These are phyloP conservation scores for Copidosoma floridanum DNA, from an alignment of 1,140 invertebrate genomes.

Conservation along the genomic window DNA sequence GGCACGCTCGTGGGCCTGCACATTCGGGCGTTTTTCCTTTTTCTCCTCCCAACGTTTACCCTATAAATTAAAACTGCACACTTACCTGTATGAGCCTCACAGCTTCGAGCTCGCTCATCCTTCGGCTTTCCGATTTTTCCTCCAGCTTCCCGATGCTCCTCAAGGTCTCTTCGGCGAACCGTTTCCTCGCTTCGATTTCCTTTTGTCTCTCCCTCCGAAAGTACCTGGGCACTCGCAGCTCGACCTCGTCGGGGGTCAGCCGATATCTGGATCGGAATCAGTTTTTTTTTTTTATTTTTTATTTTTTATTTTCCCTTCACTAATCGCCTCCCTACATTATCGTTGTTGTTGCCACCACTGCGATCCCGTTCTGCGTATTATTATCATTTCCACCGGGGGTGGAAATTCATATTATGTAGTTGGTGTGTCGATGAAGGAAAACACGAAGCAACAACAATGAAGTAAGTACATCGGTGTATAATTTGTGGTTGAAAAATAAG, in stretches of 20 bases:
- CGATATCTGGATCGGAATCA: constrained; percentile 24
- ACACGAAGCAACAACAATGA: too few species aligned
- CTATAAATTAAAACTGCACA: too few species aligned
- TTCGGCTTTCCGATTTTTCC: constrained; percentile 56
- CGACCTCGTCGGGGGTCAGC: constrained; percentile 66
- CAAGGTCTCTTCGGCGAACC: constrained; percentile 66
- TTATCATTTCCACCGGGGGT: too few species aligned
- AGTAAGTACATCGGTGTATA: too few species aligned
- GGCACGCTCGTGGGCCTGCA: constrained; percentile 80
- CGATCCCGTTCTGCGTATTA: too few species aligned
- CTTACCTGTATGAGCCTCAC: constrained; percentile 75
- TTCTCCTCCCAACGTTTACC: neutral
- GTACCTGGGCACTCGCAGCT: constrained; percentile 68
- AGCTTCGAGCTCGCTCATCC: constrained; percentile 78
- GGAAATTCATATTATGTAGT: too few species aligned
- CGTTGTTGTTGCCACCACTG: too few species aligned
- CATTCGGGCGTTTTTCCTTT: neutral
- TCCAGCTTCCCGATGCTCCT: constrained; percentile 68
- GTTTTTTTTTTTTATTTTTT: too few species aligned
- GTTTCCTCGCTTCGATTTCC: constrained; percentile 62
- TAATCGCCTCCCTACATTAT: too few species aligned
- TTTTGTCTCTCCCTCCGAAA: constrained; percentile 66
- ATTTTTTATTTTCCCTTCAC: too few species aligned
- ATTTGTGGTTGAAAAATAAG: too few species aligned
- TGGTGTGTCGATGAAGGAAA: too few species aligned